Conservation (phyloP, 2,888 invertebrate species). For the Tiliacea aurago region DNA sequence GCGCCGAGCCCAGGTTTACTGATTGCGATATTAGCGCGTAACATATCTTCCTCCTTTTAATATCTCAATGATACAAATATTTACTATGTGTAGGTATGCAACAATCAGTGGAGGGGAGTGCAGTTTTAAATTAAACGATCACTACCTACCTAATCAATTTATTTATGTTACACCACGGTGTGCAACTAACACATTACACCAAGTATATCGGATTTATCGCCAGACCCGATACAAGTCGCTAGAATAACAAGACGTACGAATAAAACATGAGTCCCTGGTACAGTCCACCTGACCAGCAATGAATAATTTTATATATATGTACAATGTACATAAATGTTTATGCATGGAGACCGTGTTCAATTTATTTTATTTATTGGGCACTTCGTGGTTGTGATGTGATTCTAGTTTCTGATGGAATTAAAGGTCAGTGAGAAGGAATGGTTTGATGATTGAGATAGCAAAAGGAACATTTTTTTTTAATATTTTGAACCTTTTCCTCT, state of each 20-base stretch:
- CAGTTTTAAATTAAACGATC: too few species aligned
- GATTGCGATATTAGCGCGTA: too few species aligned
- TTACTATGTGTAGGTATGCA: too few species aligned
- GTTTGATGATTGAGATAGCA: conserved; percentile 9
- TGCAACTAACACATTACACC: conserved; percentile 12
- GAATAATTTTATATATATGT: conserved; percentile 60
- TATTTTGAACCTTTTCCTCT: not conserved
- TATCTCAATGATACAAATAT: too few species aligned
- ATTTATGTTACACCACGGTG: conserved; percentile 38
- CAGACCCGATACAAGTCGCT: conserved; percentile 30
- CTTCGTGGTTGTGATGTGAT: conserved; percentile 28
- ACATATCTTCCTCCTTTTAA: too few species aligned
- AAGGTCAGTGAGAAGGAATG: conserved; percentile 10
- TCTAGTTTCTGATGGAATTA: conserved; percentile 7
- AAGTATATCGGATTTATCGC: conserved; percentile 58
- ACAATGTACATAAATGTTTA: conserved; percentile 51
- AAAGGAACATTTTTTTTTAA: not conserved
- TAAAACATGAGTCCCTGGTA: conserved; percentile 65
- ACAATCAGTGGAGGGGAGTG: too few species aligned
- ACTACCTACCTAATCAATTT: too few species aligned
- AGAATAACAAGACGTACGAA: conserved; percentile 56
- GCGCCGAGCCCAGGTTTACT: too few species aligned
- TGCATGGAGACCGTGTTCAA: conserved; percentile 53
- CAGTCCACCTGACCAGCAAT: conserved; percentile 63
- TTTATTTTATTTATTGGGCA: conserved; percentile 61